Evolutionary conservation across 1,140 invertebrate species (phyloP), one percentile per base, ranked within the genome.

Genomic region (Aphaenogaster rudis): DNA sequence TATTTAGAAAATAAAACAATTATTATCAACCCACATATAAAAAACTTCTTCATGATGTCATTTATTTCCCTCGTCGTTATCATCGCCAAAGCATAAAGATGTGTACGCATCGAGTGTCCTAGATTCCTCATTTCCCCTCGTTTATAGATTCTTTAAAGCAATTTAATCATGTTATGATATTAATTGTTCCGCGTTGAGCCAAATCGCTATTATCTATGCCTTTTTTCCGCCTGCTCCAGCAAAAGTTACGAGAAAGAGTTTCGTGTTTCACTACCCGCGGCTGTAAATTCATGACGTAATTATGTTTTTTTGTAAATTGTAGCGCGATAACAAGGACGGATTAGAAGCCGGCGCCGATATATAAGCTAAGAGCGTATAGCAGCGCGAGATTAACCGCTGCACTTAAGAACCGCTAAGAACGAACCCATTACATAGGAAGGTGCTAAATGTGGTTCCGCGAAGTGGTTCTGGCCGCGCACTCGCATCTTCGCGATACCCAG

Each of bases 341-440:
- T 86, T 86, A 80, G 76, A 86, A 80, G 50, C n/a, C 54, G 64
- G 28, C 80, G 54, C 45, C 80, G 45, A 84, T 84, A 61, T 74
- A 84, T 54, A 50, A 59, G 28, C 36, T 6, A 74, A 50, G 54
- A 63, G 28, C 39, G 11, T 8, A 28, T 28, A 66, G 42, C 28
- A 21, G 39, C 36, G 21, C 28, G 39, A 74, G 80, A 84, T 84
- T 84, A 84, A 84, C 67, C 54, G 54, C 67, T 48, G 69, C 69
- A 84, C 80, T 84, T 84, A 84, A 76, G 80, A 76, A 84, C 69
- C 52, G 8, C 54, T 84, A 84, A 84, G 80, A 84, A 84, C 69
- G 42, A 71, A 84, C 21, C 80, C 45, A 84, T 84, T 84, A 84
- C 54, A 74, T 39, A 76, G 80, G 69, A 84, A 84, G 80, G 80